Base-by-base conservation (phyloP, 53 echinoderm and acorn worm species). In the Stichopus horrens region DNA sequence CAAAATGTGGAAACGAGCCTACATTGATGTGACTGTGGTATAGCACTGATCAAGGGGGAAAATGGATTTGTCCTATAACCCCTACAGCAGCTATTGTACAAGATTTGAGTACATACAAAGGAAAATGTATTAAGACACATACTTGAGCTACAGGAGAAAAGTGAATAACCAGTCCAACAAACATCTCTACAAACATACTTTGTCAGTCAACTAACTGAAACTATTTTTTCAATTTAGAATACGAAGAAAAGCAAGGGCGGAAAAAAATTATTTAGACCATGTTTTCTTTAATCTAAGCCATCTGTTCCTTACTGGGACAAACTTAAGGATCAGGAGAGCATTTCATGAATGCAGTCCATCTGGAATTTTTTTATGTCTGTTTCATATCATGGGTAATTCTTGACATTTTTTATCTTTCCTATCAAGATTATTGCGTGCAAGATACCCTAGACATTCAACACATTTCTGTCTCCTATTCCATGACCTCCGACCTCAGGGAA, bases 391-490 rank as follows among this genome's bases (percentile, higher is more conserved):
- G 81, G 81, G 57, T 81, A 56, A 56, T 81, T 54, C 81, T 56
- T 81, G 81, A 81, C 81, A 81, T 58, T 81, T 81, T 58, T 21
- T 58, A 19, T 81, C 81, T 81, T 56, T 58, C 81, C 19, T 81
- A 56, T 81, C 81, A 81, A 37, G 58, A 81, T 81, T 56, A 81
- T 81, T 81, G 81, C 81, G 81, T 81, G 81, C 81, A 81, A 81
- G 81, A 81, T 81, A 81, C 81, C 81, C 81, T 81, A 81, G 81
- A 58, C 81, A 81, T 81, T 57, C 81, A 81, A 81, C 81, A 81
- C 81, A 81, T 81, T 81, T 81, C 81, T 81, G 81, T 81, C 81
- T 81, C 81, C 81, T 81, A 58, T 81, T 81, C 58, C 81, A 81
- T 81, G 81, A 81, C 81, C 81, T 81, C 58, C 56, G 57, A 81